A percentile compares a stretch with the other conserved stretches of the same genome.
These are phyloP conservation scores for Oryzias sinensis DNA, from an alignment of 2,797 vertebrate species.

Conservation along the genomic window DNA sequence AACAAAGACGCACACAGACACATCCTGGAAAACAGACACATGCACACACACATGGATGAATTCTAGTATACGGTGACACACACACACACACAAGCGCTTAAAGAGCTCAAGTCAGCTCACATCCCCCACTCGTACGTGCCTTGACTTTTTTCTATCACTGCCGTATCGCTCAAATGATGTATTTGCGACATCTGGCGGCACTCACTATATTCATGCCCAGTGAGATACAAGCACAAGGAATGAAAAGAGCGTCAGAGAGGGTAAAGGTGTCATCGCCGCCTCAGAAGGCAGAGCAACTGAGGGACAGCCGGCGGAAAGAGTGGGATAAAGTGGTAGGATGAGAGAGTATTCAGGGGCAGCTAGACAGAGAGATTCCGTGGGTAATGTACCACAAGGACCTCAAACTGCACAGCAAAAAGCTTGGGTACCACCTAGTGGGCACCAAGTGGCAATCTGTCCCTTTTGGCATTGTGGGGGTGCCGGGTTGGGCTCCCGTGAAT, in stretches of 20 bases:
- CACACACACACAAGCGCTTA: slow-evolving; percentile 61
- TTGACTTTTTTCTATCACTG: slow-evolving; percentile 86
- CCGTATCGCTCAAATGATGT: slow-evolving; percentile 86
- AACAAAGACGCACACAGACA: slow-evolving; percentile 50
- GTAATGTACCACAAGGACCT: slow-evolving; percentile 51
- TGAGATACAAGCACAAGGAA: slow-evolving; percentile 50
- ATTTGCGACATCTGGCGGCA: slow-evolving; percentile 99
- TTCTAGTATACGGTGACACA: slow-evolving; percentile 71
- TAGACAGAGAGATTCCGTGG: slow-evolving; percentile 42
- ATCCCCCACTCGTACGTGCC: slow-evolving; percentile 89
- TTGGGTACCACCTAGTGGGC: slow-evolving; percentile 94
- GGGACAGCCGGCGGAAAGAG: slow-evolving; percentile 32
- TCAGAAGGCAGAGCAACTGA: slow-evolving; percentile 34
- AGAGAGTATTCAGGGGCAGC: slow-evolving; percentile 40
- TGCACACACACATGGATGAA: slow-evolving; percentile 49
- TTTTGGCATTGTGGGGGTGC: slow-evolving; percentile 67
- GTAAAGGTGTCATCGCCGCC: slow-evolving; percentile 50
- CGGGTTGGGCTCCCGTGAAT: slow-evolving; percentile 85
- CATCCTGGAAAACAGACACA: slow-evolving; percentile 44
- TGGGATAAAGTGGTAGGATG: slow-evolving; percentile 26
- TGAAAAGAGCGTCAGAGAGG: slow-evolving; percentile 11
- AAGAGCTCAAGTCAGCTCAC: slow-evolving; percentile 68
- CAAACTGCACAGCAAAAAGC: slow-evolving; percentile 86
- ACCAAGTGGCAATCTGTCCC: slow-evolving; percentile 86
- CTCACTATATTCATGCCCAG: slow-evolving; percentile 82